Evolutionary conservation across 2,888 invertebrate species (phyloP), one percentile per base, ranked within the genome.

Genomic region (Autographa gamma): DNA sequence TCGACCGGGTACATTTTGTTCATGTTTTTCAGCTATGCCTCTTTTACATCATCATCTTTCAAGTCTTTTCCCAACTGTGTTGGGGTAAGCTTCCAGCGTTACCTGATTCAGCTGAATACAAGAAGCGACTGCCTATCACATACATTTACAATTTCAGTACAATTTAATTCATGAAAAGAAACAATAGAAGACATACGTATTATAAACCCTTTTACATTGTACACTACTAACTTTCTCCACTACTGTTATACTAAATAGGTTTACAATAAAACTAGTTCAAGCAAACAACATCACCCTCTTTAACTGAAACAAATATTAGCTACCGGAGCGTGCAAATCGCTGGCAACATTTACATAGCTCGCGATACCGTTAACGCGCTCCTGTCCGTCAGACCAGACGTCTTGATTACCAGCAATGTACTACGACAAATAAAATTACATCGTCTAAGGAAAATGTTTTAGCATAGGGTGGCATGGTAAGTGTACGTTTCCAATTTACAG

Each of bases 331-430:
- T 70, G 79, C 71, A 77, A 81, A 79, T 62, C 58, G 74, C 63
- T 62, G 60, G 52, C 54, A 63, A 66, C 70, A 83, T 76, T 77
- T 77, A 76, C 81, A 73, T 62, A 61, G 68, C 56, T 63, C 41
- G 60, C 59, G 77, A 81, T 82, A 79, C 70, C 69, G 71, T 66
- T 79, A 81, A 81, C 82, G 77, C 79, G 65, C 41, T 56, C 18
- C 66, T 79, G 82, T 79, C 81, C 41, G 66, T 75, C 79, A 65
- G 48, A 13, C 2, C 8, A 71, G 81, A 82, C 83, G 63, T 69
- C 83, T 83, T 83, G 83, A 82, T 82, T 83, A 77, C 81, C 58
- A 32, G 52, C 71, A 19, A 52, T 70, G 65, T 73, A 67, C 65
- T 16, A 58, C 38, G 14, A 64, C 34, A 61, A 58, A 52, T 11